phyloP scores from a whole-genome alignment of 2,113 vertebrate species.

The Saguinus imperator region DNA sequence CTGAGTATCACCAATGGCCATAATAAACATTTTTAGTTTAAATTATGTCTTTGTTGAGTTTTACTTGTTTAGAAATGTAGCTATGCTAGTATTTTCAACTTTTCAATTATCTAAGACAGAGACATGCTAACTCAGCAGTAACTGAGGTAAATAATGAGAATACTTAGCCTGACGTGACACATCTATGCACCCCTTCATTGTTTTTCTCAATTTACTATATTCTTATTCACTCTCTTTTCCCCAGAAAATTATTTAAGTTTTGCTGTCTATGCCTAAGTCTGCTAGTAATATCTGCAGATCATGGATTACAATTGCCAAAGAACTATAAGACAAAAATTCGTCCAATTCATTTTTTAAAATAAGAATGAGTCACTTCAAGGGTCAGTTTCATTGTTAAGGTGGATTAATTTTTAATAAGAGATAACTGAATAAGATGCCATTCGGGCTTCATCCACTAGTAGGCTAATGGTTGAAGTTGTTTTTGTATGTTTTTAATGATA shows the following conservation, averaged over 20 bases:
- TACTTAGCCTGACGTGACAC: neutral
- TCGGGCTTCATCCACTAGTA: neutral
- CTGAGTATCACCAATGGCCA: neutral
- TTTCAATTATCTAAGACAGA: slow-evolving; percentile 38
- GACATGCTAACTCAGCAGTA: slow-evolving; percentile 23
- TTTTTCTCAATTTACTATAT: slow-evolving; percentile 16
- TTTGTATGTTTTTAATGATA: neutral
- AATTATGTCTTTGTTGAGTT: slow-evolving; percentile 26
- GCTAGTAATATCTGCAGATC: neutral
- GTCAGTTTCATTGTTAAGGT: neutral
- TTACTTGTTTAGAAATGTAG: slow-evolving; percentile 60
- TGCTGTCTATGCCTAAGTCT: neutral
- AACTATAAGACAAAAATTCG: neutral
- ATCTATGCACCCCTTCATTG: neutral
- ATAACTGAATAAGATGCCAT: neutral
- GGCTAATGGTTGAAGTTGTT: neutral
- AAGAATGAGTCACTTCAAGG: neutral
- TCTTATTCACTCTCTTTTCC: neutral
- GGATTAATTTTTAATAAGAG: neutral
- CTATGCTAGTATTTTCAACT: slow-evolving; percentile 42
- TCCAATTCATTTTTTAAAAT: neutral
- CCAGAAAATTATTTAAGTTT: neutral
- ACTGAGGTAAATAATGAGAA: slow-evolving; percentile 25
- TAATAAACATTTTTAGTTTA: slow-evolving; percentile 10
- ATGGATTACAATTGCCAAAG: neutral